Base-by-base conservation (phyloP, 2,113 vertebrate genomes). In the Taxidea taxus region DNA sequence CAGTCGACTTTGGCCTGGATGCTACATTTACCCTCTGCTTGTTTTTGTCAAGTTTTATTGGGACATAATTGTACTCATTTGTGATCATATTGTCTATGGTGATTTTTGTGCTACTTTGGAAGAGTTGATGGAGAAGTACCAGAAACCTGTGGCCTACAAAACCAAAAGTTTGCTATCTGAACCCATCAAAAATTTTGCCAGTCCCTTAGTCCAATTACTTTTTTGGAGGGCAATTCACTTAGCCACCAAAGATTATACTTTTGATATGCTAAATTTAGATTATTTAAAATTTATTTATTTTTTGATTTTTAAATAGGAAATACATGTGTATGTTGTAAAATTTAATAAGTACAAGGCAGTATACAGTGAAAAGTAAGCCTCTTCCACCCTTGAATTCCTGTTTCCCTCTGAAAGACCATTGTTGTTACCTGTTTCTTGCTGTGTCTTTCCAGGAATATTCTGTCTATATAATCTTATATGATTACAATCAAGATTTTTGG, bases 281-380 rank as follows among this genome's bases (percentile, higher is more conserved):
- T 81, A 80, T 70, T 70, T 83, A 25, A 1, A 37, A 14, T 60
- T 56, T 44, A 31, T 75, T 58, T 81, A n/a, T 72, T 62, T 62
- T 20, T 94, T 34, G 72, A 70, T 47, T 91, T 96, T 97, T 86
- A 18, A 94, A 51, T 49, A 89, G 4, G 7, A 3, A 37, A 5
- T 39, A 37, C 6, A 60, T 0, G 7, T 2, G 23, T 23, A 44
- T 56, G 20, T 47, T 29, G 1, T 90, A 56, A 72, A 96, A 94
- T 58, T 39, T 10, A 37, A 4, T 62, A 91, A 4, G 4, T 66
- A 58, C 15, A 74, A 80, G 9, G 13, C 3, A n/a, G 0, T 56
- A 16, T 44, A 54, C 7, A 51, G n/a, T 51, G 11, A 56, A 90
- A 51, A 44, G 31, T 66, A 51, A 87, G 60, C 5, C 20, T 84